Evolutionary conservation across 1,140 invertebrate genomes (phyloP).

Genomic region (Hyles euphorbiae): DNA sequence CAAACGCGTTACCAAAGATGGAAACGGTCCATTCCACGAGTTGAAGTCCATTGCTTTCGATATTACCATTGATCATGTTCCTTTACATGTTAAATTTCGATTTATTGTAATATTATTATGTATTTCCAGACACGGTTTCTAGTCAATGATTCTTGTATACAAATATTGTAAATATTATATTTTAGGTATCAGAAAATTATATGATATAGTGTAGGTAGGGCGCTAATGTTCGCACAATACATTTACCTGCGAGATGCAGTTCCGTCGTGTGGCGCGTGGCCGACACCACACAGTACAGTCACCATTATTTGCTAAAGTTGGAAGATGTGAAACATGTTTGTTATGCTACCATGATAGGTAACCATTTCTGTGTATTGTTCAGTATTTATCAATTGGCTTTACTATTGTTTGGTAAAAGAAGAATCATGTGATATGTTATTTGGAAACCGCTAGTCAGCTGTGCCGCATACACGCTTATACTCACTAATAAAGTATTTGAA

Average conservation of each 20-base stretch:
- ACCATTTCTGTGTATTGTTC: no score
- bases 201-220: slow-evolving; percentile 49
- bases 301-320: neutral
- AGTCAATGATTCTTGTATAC: slow-evolving; percentile 69
- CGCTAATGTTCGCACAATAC: slow-evolving; percentile 63
- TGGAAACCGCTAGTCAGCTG: slow-evolving; percentile 68
- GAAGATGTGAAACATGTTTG: slow-evolving; percentile 3
- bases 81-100: slow-evolving; percentile 46
- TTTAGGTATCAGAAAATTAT: slow-evolving; percentile 61
- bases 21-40: slow-evolving; percentile 53
- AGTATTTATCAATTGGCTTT: slow-evolving; percentile 31
- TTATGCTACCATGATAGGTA: neutral
- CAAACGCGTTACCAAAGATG: slow-evolving; percentile 68
- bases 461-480: slow-evolving; percentile 71
- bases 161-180: slow-evolving; percentile 64
- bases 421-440: slow-evolving; percentile 61
- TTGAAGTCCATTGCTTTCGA: slow-evolving; percentile 17
- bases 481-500: slow-evolving; percentile 68
- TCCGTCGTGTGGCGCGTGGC: no score
- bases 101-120: slow-evolving; percentile 45
- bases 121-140: slow-evolving; percentile 63
- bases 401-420: slow-evolving; percentile 27
- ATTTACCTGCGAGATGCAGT: slow-evolving; percentile 13
- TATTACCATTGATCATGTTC: slow-evolving; percentile 47
- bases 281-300: no score